Base-by-base conservation (phyloP, 1,140 invertebrate species). In the Scaptomyza montana region DNA sequence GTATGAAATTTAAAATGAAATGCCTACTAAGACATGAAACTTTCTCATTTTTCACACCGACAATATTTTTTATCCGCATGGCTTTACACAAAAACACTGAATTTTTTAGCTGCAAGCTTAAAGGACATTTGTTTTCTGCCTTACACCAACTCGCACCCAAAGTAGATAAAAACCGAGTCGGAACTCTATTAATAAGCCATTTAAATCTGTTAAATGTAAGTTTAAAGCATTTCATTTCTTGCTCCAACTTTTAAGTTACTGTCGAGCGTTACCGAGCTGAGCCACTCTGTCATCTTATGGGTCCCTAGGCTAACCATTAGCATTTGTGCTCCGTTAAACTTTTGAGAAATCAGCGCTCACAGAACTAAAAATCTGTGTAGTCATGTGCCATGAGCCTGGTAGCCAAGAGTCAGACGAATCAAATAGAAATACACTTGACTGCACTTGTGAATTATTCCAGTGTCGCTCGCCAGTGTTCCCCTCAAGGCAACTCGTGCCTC, bases 341-440 rank as follows among this genome's bases (percentile, higher is more conserved):
- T 54, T 54, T 59, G 41, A 54, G 63, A 54, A 59, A 60, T 53
- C 49, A 54, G 69, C 47, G 56, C 39, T 12, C 49, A 54, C 13
- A 47, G 41, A 60, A 36, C 33, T 60, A 21, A 25, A 60, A 73
- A 55, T 60, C 63, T 61, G 43, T 73, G 50, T 25, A 54, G 50
- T 61, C 66, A 62, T 61, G 57, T 46, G 53, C 49, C 49, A n/a
- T 36, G n/a, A 43, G 46, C 33, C 57, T 49, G 57, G 10, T 49
- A 19, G 56, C 51, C 54, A 19, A 36, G 33, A 36, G 62, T 25
- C 53, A 66, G 66, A 51, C 39, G 41, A 68, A 71, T 74, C 68
- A 73, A 70, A 86, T 86, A 41, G 47, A 65, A 68, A 74, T 81
- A 39, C 78, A 68, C 78, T 81, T 75, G 68, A 77, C 64, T 78